These are phyloP conservation scores for Drosophila greeni DNA, from an alignment of 2,888 invertebrate species.

Conservation along the genomic window DNA sequence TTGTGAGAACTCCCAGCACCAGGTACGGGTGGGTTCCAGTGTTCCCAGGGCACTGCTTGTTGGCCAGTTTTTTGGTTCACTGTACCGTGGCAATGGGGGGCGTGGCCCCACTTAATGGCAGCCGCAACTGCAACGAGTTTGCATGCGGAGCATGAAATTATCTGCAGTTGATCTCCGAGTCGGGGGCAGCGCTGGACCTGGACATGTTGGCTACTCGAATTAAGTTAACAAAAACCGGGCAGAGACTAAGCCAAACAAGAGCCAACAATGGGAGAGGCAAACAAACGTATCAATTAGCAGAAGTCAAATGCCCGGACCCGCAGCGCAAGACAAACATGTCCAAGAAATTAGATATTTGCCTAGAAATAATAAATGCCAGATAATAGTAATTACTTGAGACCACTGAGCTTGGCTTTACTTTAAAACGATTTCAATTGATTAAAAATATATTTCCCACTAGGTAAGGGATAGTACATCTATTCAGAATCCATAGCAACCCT, in stretches of 20 bases:
- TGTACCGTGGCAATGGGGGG: conserved; percentile 44
- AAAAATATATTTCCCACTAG: background rate
- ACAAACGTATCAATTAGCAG: conserved; percentile 63
- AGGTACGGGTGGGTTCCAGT: background rate
- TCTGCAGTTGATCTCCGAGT: conserved; percentile 65
- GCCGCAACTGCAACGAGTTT: conserved; percentile 36
- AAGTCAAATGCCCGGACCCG: conserved; percentile 36
- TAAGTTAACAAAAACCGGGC: conserved; percentile 28
- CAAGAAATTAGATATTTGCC: conserved; percentile 3
- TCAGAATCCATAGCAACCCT: too few relatives aligned
- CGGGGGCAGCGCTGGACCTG: conserved; percentile 33
- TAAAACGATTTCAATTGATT: background rate
- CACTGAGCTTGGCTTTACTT: background rate
- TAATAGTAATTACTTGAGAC: background rate
- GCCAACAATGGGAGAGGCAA: conserved; percentile 28
- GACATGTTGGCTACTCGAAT: conserved; percentile 46
- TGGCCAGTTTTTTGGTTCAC: conserved; percentile 34
- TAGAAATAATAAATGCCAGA: background rate
- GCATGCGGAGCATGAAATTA: conserved; percentile 66
- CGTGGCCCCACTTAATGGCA: conserved; percentile 30
- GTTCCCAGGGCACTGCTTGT: conserved; percentile 37
- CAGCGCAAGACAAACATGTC: conserved; percentile 22
- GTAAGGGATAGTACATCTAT: too few relatives aligned
- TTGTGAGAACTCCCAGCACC: conserved; percentile 22
- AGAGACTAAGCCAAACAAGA: conserved; percentile 8